Base-by-base conservation (phyloP, 2,888 invertebrate genomes). In the Megalurothrips usitatus region DNA sequence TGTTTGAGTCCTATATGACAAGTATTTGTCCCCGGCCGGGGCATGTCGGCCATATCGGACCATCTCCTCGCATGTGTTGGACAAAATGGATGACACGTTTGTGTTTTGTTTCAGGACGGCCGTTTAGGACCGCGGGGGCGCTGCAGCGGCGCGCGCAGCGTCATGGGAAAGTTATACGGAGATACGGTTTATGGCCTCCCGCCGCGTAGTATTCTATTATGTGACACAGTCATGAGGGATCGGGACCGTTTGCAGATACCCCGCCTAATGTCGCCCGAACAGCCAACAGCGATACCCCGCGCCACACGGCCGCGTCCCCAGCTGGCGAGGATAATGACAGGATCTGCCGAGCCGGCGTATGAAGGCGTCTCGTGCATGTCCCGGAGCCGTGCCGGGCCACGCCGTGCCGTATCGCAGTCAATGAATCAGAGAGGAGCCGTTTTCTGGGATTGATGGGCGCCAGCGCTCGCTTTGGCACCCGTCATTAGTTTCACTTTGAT, bases 71-170 rank as follows among this genome's bases (percentile, higher is more conserved):
- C 58, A 17, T 8, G 58, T 58, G 58, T 58, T 58, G 10, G 26
- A 75, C 68, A 75, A 75, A 75, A 75, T 75, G 68, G 68, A 75
- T 75, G 68, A 75, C 68, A 75, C 68, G 68, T 26, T 19, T 17
- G 19, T 58, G 58, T 19, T 58, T 19, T 58, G 58, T 19, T 14
- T 58, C 19, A 0, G 58, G 11, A 19, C 58, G 14, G 58, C 58
- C 58, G 58, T 58, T 17, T 58, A 19, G 0, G 58, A 6, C 58
- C 19, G 58, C 58, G 58, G 14, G 58, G 17, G 58, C n/a, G n/a
- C n/a, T n/a, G 34, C 34, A 2, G 34, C 34, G 34, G 34, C n/a
- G n/a, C n/a, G n/a, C n/a, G n/a, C n/a, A n/a, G n/a, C n/a, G 58
- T 17, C 19, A 19, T 58, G 58, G 19, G 58, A 58, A 58, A 17